phyloP scores from a whole-genome alignment of 2,113 vertebrate genomes.

The Protomyctophum bolini region DNA sequence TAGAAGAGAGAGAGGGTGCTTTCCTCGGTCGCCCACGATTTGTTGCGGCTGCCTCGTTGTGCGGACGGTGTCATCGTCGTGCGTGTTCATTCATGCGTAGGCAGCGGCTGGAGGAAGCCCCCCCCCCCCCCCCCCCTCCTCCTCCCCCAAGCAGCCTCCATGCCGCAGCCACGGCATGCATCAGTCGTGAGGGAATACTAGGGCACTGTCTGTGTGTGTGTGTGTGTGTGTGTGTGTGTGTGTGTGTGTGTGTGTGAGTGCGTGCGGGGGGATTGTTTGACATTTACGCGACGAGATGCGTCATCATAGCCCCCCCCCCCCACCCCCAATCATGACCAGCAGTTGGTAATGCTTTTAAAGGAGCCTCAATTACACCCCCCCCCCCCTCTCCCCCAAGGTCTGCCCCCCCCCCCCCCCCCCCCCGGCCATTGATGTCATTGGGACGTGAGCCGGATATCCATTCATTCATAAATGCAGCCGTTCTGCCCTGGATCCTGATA shows the following conservation, averaged over 20 bases:
- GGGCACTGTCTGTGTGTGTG: neutral
- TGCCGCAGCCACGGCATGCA: conserved; percentile 20
- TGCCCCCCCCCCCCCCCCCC: conserved; percentile 6
- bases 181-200: conserved; percentile 77
- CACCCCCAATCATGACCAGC: conserved; percentile 35
- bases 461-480: conserved; percentile 75
- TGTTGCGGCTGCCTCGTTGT: conserved; percentile 31
- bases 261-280: conserved; percentile 32
- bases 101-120: conserved; percentile 63
- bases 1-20: too few relatives aligned
- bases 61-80: conserved; percentile 35
- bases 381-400: conserved; percentile 5
- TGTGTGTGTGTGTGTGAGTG: conserved; percentile 7
- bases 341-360: conserved; percentile 29
- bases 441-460: conserved; percentile 24
- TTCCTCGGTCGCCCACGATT: neutral
- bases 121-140: conserved; percentile 17
- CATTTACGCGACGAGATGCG: conserved; percentile 63
- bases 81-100: conserved; percentile 70
- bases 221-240: too few relatives aligned
- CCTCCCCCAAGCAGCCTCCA: too few relatives aligned
- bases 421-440: conserved; percentile 53
- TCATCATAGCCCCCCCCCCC: conserved; percentile 66
- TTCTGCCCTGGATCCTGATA: conserved; percentile 44
- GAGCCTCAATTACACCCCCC: neutral